Percentiles rank a stretch among this genome's conserved stretches.
phyloP scores from a whole-genome alignment of 1,140 invertebrate species.

The Drosophila auraria region DNA sequence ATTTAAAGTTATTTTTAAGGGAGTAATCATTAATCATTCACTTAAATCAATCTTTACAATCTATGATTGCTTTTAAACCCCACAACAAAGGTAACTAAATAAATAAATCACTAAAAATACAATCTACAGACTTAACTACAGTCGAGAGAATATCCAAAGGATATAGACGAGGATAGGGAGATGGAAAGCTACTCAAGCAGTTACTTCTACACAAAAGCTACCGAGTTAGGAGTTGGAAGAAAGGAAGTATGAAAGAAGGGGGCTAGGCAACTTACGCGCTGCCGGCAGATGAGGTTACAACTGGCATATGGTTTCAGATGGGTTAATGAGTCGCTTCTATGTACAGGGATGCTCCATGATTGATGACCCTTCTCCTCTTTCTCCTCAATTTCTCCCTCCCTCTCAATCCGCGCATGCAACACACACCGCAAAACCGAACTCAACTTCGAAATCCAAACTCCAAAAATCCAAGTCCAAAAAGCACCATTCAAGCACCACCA shows the following conservation, averaged over 20 bases:
- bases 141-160: slow-evolving; percentile 3
- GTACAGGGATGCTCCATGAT: slow-evolving; percentile 66
- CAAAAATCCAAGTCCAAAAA: slow-evolving; percentile 40
- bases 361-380: slow-evolving; percentile 25
- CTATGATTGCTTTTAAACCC: neutral
- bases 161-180: neutral
- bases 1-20: no score
- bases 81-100: neutral
- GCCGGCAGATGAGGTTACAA: slow-evolving; percentile 37
- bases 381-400: slow-evolving; percentile 8
- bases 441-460: slow-evolving; percentile 38
- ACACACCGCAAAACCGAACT: slow-evolving; percentile 34
- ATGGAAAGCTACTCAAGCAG: slow-evolving; percentile 26
- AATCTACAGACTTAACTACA: slow-evolving; percentile 10
- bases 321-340: slow-evolving; percentile 53
- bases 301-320: slow-evolving; percentile 40
- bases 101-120: neutral
- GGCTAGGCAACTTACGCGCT: slow-evolving; percentile 66
- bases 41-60: no score
- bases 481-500: slow-evolving; percentile 57
- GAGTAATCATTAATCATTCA: no score
- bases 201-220: slow-evolving; percentile 53
- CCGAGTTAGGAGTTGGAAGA: slow-evolving; percentile 28
- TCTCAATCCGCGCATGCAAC: slow-evolving; percentile 65
- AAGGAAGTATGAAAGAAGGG: slow-evolving; percentile 15